These are phyloP conservation scores for Lomographa bimaculata DNA, from an alignment of 2,888 invertebrate species.

Conservation along the genomic window DNA sequence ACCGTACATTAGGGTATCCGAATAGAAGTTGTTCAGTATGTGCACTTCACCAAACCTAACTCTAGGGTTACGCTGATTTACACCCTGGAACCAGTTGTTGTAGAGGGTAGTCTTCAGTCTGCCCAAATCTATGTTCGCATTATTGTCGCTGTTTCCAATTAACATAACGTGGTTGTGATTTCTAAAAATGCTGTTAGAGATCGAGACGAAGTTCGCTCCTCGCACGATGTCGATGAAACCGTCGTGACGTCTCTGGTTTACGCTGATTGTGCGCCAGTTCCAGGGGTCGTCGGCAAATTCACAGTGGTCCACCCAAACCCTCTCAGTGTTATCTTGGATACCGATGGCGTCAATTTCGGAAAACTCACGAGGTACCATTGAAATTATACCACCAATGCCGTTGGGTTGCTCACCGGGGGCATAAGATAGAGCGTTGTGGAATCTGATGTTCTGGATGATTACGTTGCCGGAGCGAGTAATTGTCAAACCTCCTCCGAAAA, in stretches of 20 bases:
- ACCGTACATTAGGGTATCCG: conserved; percentile 14
- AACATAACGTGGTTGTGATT: conserved; percentile 21
- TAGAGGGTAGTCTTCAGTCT: conserved; percentile 20
- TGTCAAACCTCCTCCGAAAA: conserved; percentile 21
- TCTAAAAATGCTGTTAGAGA: conserved; percentile 29
- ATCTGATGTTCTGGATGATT: conserved; percentile 24
- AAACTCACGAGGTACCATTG: conserved; percentile 10
- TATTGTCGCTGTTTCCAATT: conserved; percentile 20
- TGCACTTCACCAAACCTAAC: conserved; percentile 23
- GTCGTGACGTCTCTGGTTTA: conserved; percentile 22
- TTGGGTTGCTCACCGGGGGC: conserved; percentile 25
- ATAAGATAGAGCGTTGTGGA: conserved; percentile 21
- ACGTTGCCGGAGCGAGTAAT: background rate
- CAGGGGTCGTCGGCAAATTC: conserved; percentile 29
- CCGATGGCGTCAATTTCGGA: conserved; percentile 19
- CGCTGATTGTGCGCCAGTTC: conserved; percentile 12
- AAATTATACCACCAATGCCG: conserved; percentile 24
- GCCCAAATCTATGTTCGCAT: conserved; percentile 16
- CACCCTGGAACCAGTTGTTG: conserved; percentile 26
- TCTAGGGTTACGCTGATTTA: conserved; percentile 20
- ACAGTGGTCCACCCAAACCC: conserved; percentile 22
- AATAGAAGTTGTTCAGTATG: conserved; percentile 25
- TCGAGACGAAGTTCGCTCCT: conserved; percentile 19
- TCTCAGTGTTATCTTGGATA: conserved; percentile 3
- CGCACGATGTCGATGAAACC: conserved; percentile 22